These are phyloP conservation scores for Sinocyclocheilus grahami DNA, from an alignment of 2,113 vertebrate genomes.

Conservation along the genomic window DNA sequence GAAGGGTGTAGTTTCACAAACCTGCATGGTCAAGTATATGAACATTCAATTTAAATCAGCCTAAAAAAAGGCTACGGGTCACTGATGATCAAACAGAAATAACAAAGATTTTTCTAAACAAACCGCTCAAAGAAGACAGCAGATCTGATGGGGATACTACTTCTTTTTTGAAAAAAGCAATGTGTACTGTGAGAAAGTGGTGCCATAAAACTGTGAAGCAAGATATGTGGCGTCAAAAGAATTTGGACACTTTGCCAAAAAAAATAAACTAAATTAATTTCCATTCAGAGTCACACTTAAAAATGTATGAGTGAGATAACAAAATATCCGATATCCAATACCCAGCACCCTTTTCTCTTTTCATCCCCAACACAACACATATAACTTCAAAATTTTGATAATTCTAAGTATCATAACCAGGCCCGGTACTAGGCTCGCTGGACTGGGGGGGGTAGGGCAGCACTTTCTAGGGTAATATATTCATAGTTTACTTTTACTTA, in stretches of 20 bases:
- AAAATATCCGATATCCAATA: no score
- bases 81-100: neutral
- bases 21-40: no score
- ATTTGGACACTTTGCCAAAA: neutral
- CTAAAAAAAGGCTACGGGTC: neutral
- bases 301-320: neutral
- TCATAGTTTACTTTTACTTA: no score
- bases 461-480: no score
- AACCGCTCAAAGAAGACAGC: slow-evolving; percentile 15
- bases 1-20: slow-evolving; percentile 25
- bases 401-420: neutral
- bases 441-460: no score
- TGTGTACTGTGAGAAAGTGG: neutral
- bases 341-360: no score
- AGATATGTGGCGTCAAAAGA: neutral
- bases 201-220: neutral
- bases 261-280: no score
- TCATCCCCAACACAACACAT: no score
- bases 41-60: neutral
- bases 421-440: no score
- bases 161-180: neutral
- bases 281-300: neutral
- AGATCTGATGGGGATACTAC: slow-evolving; percentile 51
- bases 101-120: neutral
- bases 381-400: neutral